A percentile compares a stretch with the other conserved stretches of the same genome.
Evolutionary conservation across 2,888 invertebrate species (phyloP).

Genomic region (Gonocerus acuteangulatus): DNA sequence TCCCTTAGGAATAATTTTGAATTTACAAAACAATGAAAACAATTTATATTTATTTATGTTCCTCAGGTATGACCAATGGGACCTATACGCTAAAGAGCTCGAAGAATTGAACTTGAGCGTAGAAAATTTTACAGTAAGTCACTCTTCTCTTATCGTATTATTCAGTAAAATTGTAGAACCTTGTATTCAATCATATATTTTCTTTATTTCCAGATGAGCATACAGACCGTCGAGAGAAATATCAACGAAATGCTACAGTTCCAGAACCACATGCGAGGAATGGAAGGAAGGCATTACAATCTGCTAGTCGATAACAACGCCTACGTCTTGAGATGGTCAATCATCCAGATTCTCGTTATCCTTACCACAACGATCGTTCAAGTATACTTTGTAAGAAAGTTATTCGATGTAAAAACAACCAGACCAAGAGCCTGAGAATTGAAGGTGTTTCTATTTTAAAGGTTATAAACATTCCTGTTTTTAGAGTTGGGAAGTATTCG

Average conservation of each 20-base stretch:
- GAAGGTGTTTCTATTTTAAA: background rate
- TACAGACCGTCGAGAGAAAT: conserved; percentile 70
- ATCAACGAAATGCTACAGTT: conserved; percentile 78
- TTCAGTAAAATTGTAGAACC: too few species aligned
- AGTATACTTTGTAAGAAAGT: conserved; percentile 80
- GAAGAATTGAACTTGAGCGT: conserved; percentile 80
- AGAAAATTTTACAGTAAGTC: conserved; percentile 76
- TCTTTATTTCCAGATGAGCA: conserved; percentile 53
- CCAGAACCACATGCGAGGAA: conserved; percentile 70
- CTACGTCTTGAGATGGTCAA: conserved; percentile 83
- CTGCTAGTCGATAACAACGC: conserved; percentile 70
- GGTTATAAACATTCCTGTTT: background rate
- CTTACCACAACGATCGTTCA: conserved; percentile 67
- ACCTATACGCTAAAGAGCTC: conserved; percentile 80
- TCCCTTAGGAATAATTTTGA: too few species aligned
- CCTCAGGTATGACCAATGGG: conserved; percentile 88
- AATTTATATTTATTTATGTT: too few species aligned
- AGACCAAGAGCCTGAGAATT: conserved; percentile 18
- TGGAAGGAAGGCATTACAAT: conserved; percentile 75
- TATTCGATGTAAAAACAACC: conserved; percentile 65
- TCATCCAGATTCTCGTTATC: conserved; percentile 77
- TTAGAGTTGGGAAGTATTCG: background rate
- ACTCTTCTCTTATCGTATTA: conserved; percentile 5
- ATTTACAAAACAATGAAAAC: too few species aligned
- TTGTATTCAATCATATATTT: conserved; percentile 7